Base-by-base conservation (phyloP, 1,140 invertebrate genomes). In the Drosophila orena region DNA sequence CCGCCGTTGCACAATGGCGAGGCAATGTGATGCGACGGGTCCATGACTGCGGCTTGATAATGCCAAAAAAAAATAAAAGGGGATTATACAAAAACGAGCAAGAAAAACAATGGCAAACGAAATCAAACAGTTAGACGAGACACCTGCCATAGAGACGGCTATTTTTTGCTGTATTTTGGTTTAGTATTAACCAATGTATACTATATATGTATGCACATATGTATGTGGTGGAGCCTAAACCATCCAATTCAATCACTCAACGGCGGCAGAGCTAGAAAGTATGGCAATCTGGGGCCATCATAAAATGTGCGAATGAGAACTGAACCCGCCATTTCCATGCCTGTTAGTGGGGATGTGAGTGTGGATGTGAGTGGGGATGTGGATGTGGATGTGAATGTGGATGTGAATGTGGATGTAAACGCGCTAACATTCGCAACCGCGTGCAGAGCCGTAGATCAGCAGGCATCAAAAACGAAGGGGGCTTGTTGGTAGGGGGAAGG, bases 281-380 rank as follows among this genome's bases (percentile, higher is more conserved):
- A 81, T 81, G 79, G 79, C 81, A 85, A 86, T 85, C 68, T 69
- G 59, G 59, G 53, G 66, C 55, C 81, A 85, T 84, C 81, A 84
- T 84, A 84, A 84, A 84, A 85, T 80, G 81, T 84, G 77, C 81
- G 77, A 84, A 80, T 57, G 50, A 60, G 83, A 74, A 60, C 54
- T 61, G 59, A 60, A 60, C 59, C 44, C 60, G 79, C 65, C 79
- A 81, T 79, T 79, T 79, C 49, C 59, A 10, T 59, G 59, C 24
- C 58, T 17, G 15, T 30, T 24, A 22, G 6, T 14, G 17, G 35
- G 43, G 30, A 12, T 37, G n/a, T 30, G 12, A 17, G 11, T 14
- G 49, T 38, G 57, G 8, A 42, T 17, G 30, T 8, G 4, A 11
- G 11, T 43, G 7, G 20, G 17, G 11, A 11, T 35, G 15, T 20